These are phyloP conservation scores for Wiebesia pumilae DNA, from an alignment of 1,140 invertebrate species.

Conservation along the genomic window DNA sequence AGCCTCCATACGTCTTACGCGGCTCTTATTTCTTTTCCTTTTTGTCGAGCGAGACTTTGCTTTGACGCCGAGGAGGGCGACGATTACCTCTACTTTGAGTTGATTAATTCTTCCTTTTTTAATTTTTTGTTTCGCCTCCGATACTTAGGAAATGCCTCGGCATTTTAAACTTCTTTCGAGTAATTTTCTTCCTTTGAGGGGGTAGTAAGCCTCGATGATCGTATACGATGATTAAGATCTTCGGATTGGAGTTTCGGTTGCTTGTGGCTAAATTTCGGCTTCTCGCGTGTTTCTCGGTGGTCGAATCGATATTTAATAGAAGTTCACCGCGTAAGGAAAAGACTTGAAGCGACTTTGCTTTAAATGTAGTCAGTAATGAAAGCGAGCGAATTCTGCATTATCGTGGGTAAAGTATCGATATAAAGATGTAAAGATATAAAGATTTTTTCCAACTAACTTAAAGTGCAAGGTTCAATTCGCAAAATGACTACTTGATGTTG, in stretches of 20 bases:
- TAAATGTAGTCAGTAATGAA: no score
- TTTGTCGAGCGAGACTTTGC: not conserved
- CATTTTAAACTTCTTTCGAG: constrained; percentile 20
- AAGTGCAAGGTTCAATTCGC: no score
- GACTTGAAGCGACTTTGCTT: no score
- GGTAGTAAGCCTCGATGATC: constrained; percentile 19
- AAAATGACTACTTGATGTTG: no score
- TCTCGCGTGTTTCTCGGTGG: not conserved
- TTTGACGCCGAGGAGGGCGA: not conserved
- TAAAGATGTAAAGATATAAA: no score
- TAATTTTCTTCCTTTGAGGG: constrained; percentile 28
- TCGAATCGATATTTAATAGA: not conserved
- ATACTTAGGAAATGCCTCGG: not conserved
- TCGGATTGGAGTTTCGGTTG: not conserved
- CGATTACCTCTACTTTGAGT: constrained; percentile 47
- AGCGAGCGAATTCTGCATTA: no score
- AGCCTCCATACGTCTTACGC: not conserved
- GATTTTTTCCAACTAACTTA: no score
- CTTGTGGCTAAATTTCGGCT: not conserved
- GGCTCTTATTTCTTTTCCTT: not conserved
- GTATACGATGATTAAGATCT: not conserved
- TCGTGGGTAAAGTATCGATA: no score
- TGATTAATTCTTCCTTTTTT: constrained; percentile 49
- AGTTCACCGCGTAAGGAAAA: not conserved
- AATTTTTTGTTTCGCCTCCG: not conserved